phyloP scores from a whole-genome alignment of 2,888 invertebrate genomes.

The Macrophya alboannulata region DNA sequence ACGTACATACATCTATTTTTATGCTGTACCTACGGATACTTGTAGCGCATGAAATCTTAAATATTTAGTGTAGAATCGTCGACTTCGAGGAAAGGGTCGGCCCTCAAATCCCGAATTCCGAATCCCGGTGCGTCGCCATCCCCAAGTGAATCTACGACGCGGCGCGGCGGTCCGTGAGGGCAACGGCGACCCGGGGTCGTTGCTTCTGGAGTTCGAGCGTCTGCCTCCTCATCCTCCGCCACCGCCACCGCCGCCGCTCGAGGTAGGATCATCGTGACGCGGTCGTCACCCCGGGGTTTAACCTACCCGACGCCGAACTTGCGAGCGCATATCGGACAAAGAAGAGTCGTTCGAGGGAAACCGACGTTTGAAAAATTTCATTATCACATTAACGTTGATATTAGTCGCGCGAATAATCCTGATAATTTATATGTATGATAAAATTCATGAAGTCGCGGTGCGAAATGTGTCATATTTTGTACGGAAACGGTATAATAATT shows the following conservation, averaged over 20 bases:
- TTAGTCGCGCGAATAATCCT: no score
- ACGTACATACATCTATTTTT: background rate
- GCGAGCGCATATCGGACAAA: constrained; percentile 45
- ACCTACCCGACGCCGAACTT: constrained; percentile 47
- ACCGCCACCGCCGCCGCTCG: background rate
- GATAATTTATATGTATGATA: no score
- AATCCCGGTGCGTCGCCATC: constrained; percentile 35
- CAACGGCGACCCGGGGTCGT: constrained; percentile 44
- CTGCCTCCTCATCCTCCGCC: constrained; percentile 28
- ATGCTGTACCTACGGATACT: background rate
- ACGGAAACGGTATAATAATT: background rate
- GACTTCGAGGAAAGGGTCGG: constrained; percentile 20
- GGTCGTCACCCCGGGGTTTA: constrained; percentile 48
- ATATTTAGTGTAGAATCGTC: background rate
- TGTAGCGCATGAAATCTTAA: background rate
- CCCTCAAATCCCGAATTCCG: background rate
- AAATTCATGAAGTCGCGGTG: no score
- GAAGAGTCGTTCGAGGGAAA: background rate
- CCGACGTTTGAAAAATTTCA: background rate
- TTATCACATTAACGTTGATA: no score
- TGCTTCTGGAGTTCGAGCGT: constrained; percentile 49
- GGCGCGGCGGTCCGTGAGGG: background rate
- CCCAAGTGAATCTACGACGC: constrained; percentile 26
- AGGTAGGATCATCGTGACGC: constrained; percentile 46
- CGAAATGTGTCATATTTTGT: background rate